Conservation (phyloP, 2,888 invertebrate species). For the Epistrophe eligans region DNA sequence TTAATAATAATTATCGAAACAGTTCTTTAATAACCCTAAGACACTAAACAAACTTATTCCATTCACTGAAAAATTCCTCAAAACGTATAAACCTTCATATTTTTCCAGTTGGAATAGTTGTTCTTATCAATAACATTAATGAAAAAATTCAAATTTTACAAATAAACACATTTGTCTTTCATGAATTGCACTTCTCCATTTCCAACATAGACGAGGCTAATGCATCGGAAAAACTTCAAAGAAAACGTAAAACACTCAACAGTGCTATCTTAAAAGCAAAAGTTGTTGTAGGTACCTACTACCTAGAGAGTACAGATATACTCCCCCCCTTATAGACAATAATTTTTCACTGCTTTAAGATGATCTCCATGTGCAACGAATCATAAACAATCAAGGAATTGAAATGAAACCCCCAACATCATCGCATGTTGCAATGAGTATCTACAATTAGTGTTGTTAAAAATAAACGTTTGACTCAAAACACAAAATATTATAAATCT, state of each 20-base stretch:
- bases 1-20: too few relatives aligned
- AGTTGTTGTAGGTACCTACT: background rate
- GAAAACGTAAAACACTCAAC: conserved; percentile 22
- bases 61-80: background rate
- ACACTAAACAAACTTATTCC: too few relatives aligned
- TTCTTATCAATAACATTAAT: background rate
- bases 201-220: background rate
- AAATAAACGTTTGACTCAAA: conserved; percentile 23
- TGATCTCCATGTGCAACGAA: conserved; percentile 33
- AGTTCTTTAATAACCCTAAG: too few relatives aligned
- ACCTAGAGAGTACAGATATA: background rate
- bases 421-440: conserved; percentile 20
- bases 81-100: background rate
- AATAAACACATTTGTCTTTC: conserved; percentile 5
- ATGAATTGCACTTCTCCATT: background rate
- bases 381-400: conserved; percentile 18
- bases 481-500: background rate
- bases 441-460: conserved; percentile 24
- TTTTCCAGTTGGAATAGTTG: background rate
- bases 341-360: conserved; percentile 28
- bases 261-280: conserved; percentile 31
- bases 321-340: conserved; percentile 12
- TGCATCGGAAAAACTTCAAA: conserved; percentile 28
- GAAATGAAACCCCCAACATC: conserved; percentile 6
- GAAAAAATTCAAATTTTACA: background rate